Conservation (phyloP, 2,113 vertebrate genomes). For the Anseranas semipalmata region DNA sequence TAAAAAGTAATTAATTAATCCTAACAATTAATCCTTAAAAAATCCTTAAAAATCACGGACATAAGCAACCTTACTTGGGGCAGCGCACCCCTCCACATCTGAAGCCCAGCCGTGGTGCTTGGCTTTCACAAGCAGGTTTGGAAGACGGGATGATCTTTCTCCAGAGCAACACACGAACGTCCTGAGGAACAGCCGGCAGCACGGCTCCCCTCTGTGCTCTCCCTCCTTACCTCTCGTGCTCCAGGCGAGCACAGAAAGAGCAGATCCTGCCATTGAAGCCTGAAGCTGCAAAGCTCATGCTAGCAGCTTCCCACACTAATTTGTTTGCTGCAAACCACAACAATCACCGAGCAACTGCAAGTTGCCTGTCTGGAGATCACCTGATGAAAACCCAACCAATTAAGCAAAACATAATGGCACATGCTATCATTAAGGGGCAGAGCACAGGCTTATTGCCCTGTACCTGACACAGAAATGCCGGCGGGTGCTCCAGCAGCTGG, state of each 20-base stretch:
- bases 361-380: constrained; percentile 10
- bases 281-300: not conserved
- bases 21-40: not conserved
- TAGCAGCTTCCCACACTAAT: constrained; percentile 22
- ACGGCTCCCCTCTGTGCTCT: not conserved
- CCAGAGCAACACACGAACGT: not conserved
- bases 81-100: rapidly evolving
- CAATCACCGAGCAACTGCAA: not conserved
- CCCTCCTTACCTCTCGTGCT: rapidly evolving
- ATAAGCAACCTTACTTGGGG: not conserved
- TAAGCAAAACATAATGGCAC: not conserved
- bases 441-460: not conserved
- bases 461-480: not conserved
- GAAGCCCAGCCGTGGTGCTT: not conserved
- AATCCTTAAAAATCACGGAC: not conserved
- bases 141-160: not conserved
- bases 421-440: not conserved
- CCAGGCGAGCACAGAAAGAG: rapidly evolving
- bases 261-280: not conserved
- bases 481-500: no score
- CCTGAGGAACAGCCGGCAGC: rapidly evolving
- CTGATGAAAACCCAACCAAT: constrained; percentile 9
- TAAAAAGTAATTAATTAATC: not conserved
- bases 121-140: not conserved
- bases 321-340: constrained; percentile 36